Evolutionary conservation across 2,113 vertebrate genomes (phyloP).

Genomic region (Aramus guarauna): DNA sequence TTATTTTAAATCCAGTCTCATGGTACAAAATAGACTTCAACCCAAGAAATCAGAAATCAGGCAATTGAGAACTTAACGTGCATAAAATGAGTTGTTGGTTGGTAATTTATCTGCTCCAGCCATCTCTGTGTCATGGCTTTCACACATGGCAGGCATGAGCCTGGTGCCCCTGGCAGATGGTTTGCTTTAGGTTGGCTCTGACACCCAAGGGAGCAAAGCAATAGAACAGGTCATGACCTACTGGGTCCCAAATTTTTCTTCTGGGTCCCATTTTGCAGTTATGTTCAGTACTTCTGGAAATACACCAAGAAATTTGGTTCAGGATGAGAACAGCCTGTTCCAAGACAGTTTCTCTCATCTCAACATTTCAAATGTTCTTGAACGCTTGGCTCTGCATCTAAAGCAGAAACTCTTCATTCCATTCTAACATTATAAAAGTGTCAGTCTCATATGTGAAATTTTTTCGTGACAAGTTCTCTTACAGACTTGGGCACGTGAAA

Average conservation of each 20-base stretch:
- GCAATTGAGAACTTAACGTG: not conserved
- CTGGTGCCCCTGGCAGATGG: not conserved
- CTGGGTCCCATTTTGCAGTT: not conserved
- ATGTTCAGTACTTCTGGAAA: not conserved
- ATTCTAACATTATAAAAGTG: not conserved
- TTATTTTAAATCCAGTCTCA: not conserved
- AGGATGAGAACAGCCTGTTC: constrained; percentile 14
- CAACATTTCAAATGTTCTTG: not conserved
- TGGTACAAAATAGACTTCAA: not conserved
- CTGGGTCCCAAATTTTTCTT: not conserved
- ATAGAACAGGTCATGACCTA: not conserved
- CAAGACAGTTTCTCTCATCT: not conserved
- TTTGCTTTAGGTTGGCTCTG: not conserved
- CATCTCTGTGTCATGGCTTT: not conserved
- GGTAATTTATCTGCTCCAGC: not conserved
- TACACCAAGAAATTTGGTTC: not conserved
- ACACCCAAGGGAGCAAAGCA: not conserved
- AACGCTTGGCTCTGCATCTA: not conserved
- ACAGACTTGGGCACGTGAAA: not conserved
- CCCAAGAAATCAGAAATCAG: not conserved
- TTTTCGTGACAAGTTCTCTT: not conserved
- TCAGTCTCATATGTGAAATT: not conserved
- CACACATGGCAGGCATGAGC: not conserved
- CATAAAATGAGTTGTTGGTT: not conserved
- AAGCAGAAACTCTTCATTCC: not conserved